Conservation (phyloP, 2,113 vertebrate genomes). For the Felis catus region F.catus_Fca126_mat1.0 CM031423.1:26683501-26684000, state of each 20-base stretch:
- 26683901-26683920: slow-evolving; percentile 61
- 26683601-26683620: not conserved
- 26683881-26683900: not conserved
- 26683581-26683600: not conserved
- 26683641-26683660: not conserved
- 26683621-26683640: not conserved
- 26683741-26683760: not conserved
- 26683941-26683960: not conserved
- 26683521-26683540: not conserved
- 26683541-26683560: not conserved
- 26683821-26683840: not conserved
- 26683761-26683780: not conserved
- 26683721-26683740: not conserved
- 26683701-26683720: not conserved
- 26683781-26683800: rapidly evolving
- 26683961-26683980: not conserved
- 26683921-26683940: not conserved
- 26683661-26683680: rapidly evolving
- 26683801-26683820: not conserved
- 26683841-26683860: slow-evolving; percentile 43
- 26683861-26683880: slow-evolving; percentile 43
- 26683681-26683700: not conserved
- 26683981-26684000: not conserved
- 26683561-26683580: not conserved
- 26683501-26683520: not conserved